Base-by-base conservation (phyloP, 2,797 vertebrate genomes). In the Cetoscarus ocellatus region DNA sequence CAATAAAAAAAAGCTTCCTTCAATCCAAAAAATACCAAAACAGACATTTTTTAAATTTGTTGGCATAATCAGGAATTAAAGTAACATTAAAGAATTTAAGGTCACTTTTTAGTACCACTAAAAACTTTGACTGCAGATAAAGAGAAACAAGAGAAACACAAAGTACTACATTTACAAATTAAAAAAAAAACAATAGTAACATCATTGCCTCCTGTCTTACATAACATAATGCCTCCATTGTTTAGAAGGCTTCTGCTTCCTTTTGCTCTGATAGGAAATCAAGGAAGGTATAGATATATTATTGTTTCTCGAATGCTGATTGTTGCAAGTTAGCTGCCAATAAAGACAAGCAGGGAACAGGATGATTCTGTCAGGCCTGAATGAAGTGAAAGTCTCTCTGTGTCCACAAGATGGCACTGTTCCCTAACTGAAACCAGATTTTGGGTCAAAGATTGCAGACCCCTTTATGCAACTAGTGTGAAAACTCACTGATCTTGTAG, bases 361-460 rank as follows among this genome's bases (percentile, higher is more conserved):
- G 3, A 7, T 38, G 2, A 6, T 51, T 13, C 19, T 50, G 42
- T 50, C 0, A 34, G 0, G 36, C 7, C 14, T 3, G 1, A 34
- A 4, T 13, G 38, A 17, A 27, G 15, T 8, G 19, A 19, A 18
- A 15, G 1, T 45, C 7, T 10, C 5, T 36, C 2, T 27, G 57
- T 49, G 0, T 66, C 87, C 92, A 91, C 81, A 60, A 90, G 92
- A 75, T 90, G 91, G 77, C 79, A 59, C 0, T 17, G 49, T 84
- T 76, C 59, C 84, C 61, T 42, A 74, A 49, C 49, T 40, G 9
- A 75, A 82, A 19, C 5, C 35, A 5, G 1, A 9, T 9, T 7
- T 45, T 10, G 8, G 3, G 3, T 2, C 42, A 1, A 8, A 6
- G 45, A 14, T n/a, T 9, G 14, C n/a, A 12, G 44, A 18, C 11